These are phyloP conservation scores for Carassius auratus DNA, from an alignment of 2,113 vertebrate species.

Conservation along the genomic window DNA sequence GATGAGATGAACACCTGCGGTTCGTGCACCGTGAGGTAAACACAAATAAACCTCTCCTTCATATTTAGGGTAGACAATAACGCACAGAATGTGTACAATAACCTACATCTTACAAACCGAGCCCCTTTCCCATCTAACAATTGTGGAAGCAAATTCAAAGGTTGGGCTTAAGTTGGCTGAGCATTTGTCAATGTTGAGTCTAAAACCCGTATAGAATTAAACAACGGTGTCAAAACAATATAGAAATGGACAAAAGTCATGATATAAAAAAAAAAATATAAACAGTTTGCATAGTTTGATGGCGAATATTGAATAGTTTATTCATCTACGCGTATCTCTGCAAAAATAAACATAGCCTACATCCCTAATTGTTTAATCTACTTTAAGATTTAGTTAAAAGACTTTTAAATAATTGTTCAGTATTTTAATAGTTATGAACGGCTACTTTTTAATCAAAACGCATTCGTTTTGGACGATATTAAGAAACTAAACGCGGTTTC, in stretches of 20 bases:
- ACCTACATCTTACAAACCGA: not conserved
- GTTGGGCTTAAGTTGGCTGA: no score
- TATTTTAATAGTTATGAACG: not conserved
- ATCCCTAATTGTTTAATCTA: not conserved
- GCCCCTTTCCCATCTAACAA: not conserved
- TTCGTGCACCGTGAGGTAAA: constrained; percentile 7
- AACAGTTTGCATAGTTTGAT: not conserved
- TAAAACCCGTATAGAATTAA: not conserved
- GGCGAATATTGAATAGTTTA: not conserved
- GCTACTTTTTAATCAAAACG: not conserved
- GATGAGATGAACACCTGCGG: constrained; percentile 38
- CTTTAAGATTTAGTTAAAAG: not conserved
- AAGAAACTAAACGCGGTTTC: not conserved
- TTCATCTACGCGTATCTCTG: not conserved
- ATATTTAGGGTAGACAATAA: not conserved
- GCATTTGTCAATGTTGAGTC: not conserved
- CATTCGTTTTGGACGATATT: not conserved
- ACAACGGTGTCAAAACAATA: not conserved
- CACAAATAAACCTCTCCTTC: not conserved
- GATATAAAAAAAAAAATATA: not conserved
- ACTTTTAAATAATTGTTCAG: not conserved
- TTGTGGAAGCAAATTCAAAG: not conserved
- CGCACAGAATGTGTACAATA: not conserved
- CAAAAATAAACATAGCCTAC: not conserved
- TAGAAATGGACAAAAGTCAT: not conserved